A percentile compares a stretch with the other conserved stretches of the same genome.
phyloP scores from a whole-genome alignment of 2,113 vertebrate genomes.

The Larimichthys crocea region DNA sequence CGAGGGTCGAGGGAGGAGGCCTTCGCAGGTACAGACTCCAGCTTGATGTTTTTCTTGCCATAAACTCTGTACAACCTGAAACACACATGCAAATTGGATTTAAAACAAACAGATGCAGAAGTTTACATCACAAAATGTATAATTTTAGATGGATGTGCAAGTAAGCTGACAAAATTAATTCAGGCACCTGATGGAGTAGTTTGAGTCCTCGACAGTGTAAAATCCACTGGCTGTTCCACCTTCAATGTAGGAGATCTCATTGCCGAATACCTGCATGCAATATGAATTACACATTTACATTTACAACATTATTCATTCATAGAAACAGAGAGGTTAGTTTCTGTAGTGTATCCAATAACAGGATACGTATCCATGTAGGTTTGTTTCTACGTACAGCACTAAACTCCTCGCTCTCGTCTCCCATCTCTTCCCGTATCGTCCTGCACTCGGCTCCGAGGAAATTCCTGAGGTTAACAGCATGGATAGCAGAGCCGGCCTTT shows the following conservation, averaged over 20 bases:
- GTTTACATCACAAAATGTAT: not conserved
- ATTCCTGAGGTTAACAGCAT: slow-evolving; percentile 95
- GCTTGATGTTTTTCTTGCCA: slow-evolving; percentile 94
- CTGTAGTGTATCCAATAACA: not conserved
- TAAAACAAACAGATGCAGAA: not conserved
- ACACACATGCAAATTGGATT: not conserved
- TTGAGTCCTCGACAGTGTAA: slow-evolving; percentile 93
- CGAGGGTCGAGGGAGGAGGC: slow-evolving; percentile 92
- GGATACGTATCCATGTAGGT: no score
- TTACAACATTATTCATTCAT: not conserved
- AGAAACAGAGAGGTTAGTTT: no score
- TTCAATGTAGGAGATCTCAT: slow-evolving; percentile 96
- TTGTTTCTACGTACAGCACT: slow-evolving; percentile 84
- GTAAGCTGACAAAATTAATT: not conserved
- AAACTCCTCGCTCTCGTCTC: slow-evolving; percentile 97
- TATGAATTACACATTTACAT: not conserved
- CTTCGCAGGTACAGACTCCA: slow-evolving; percentile 93
- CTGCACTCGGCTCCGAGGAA: slow-evolving; percentile 94
- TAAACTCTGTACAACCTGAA: slow-evolving; percentile 95
- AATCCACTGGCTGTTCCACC: slow-evolving; percentile 96
- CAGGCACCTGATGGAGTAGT: slow-evolving; percentile 87
- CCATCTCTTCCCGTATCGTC: slow-evolving; percentile 96
- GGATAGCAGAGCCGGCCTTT: slow-evolving; percentile 96
- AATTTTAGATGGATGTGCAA: not conserved
- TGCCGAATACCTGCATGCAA: slow-evolving; percentile 91